A percentile compares a stretch with the other conserved stretches of the same genome.
These are phyloP conservation scores for Didymodactylos carnosus DNA, from an alignment of 2,888 invertebrate species.

Conservation along the genomic window DNA sequence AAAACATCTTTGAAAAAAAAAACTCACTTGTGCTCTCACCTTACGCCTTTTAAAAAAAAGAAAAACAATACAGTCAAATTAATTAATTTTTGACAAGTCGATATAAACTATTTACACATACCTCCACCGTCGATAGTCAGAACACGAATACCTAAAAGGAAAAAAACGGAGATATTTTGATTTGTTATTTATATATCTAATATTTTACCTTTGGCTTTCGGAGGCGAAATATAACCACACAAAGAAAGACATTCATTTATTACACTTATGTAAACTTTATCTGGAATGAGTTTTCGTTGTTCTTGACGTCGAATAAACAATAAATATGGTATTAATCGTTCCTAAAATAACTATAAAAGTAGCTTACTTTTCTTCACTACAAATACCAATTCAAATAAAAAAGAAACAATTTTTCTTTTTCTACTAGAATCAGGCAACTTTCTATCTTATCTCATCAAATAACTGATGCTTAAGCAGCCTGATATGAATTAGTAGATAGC, in stretches of 20 bases:
- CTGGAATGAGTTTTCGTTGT: not conserved
- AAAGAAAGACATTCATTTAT: not conserved
- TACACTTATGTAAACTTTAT: not conserved
- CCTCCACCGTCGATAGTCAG: conserved; percentile 14
- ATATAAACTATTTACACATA: not conserved
- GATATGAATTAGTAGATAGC: no score
- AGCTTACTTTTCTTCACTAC: no score
- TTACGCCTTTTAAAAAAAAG: no score
- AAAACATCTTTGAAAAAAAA: not conserved
- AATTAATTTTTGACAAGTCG: not conserved
- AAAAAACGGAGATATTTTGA: no score
- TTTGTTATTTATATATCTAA: no score
- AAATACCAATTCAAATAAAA: no score
- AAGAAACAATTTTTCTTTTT: not conserved
- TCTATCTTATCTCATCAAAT: no score
- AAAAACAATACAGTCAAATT: not conserved
- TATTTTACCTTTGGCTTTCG: not conserved
- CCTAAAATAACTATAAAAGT: no score
- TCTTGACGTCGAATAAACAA: not conserved
- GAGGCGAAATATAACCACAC: not conserved
- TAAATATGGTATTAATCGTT: not conserved
- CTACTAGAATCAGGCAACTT: not conserved
- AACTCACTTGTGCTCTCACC: not conserved
- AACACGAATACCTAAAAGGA: conserved; percentile 9
- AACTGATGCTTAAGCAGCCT: no score